Evolutionary conservation across 2,888 invertebrate genomes (phyloP).

Genomic region (Beris morrisii): DNA sequence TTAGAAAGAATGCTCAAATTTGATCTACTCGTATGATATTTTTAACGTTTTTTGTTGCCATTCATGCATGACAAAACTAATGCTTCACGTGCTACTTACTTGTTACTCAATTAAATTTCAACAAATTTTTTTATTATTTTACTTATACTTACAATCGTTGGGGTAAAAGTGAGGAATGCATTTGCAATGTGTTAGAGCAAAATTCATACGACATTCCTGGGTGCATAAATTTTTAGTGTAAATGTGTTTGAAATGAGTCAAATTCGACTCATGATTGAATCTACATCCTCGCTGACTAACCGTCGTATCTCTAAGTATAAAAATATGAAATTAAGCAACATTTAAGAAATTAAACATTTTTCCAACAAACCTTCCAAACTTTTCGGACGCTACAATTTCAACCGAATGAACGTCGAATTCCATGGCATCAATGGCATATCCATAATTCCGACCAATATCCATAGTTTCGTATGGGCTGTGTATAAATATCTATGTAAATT

Average conservation of each 20-base stretch:
- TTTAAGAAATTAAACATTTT: not conserved
- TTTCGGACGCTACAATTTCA: slow-evolving; percentile 48
- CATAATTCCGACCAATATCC: slow-evolving; percentile 47
- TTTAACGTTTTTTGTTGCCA: too few species aligned
- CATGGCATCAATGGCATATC: slow-evolving; percentile 44
- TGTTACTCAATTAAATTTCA: too few species aligned
- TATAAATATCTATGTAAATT: slow-evolving; percentile 45
- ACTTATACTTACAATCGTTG: slow-evolving; percentile 46
- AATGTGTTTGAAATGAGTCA: slow-evolving; percentile 49
- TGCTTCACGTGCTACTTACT: too few species aligned
- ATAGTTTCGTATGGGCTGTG: slow-evolving; percentile 52
- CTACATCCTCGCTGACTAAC: slow-evolving; percentile 52
- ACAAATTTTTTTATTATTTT: too few species aligned
- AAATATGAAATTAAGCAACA: not conserved
- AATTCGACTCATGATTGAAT: slow-evolving; percentile 52
- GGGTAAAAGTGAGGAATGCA: slow-evolving; percentile 57
- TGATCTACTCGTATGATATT: too few species aligned
- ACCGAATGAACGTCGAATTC: slow-evolving; percentile 45
- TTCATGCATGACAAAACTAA: too few species aligned
- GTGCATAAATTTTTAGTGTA: slow-evolving; percentile 52
- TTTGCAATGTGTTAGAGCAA: slow-evolving; percentile 50
- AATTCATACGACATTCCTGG: slow-evolving; percentile 53
- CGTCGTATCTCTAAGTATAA: slow-evolving; percentile 44
- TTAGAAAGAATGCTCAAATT: too few species aligned
- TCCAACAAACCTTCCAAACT: slow-evolving; percentile 45